Conservation (phyloP, 2,888 invertebrate species). For the Vesta saturnalis region DNA sequence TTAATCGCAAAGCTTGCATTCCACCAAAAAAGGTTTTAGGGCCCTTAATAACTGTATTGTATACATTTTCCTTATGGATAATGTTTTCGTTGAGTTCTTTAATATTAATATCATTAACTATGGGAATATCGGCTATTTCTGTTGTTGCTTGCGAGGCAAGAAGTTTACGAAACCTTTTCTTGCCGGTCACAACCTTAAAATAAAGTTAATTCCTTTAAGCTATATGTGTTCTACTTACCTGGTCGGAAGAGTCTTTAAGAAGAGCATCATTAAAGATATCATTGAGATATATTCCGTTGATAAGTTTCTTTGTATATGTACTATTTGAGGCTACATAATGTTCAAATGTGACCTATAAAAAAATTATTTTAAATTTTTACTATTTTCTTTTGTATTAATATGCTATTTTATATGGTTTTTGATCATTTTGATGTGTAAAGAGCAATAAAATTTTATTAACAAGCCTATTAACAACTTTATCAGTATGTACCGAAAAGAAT, state of each 20-base stretch:
- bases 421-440: too few relatives aligned
- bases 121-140: constrained; percentile 40
- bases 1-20: constrained; percentile 50
- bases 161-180: constrained; percentile 49
- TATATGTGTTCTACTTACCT: constrained; percentile 45
- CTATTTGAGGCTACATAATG: constrained; percentile 47
- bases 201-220: constrained; percentile 2
- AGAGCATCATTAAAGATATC: constrained; percentile 55
- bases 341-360: constrained; percentile 50
- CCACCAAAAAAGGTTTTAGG: constrained; percentile 54
- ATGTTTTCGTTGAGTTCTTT: constrained; percentile 47
- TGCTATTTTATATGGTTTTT: too few relatives aligned
- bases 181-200: constrained; percentile 51
- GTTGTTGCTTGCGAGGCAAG: constrained; percentile 35
- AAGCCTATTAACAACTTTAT: too few relatives aligned
- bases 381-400: too few relatives aligned
- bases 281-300: constrained; percentile 53
- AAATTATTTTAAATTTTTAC: constrained; percentile 8
- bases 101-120: constrained; percentile 50
- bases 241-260: constrained; percentile 47
- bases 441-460: too few relatives aligned
- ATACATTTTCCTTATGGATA: constrained; percentile 44
- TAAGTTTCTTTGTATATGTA: constrained; percentile 43
- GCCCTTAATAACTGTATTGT: constrained; percentile 48
- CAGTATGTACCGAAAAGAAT: too few relatives aligned